Evolutionary conservation across 2,797 vertebrate genomes (phyloP).

Genomic region (Amazona finschi): DNA sequence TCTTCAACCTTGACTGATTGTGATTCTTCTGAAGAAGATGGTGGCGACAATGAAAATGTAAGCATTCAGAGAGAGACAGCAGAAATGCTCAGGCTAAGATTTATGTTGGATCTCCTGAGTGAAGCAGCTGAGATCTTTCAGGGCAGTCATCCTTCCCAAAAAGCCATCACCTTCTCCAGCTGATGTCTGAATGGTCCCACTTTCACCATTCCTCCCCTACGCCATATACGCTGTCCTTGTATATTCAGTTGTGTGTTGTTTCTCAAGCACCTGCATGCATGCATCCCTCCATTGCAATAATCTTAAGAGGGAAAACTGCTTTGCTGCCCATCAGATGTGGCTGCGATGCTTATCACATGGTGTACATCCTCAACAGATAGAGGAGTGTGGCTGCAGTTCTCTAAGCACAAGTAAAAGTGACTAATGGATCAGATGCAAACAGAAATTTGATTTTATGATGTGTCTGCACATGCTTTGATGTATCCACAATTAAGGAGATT

Average conservation of each 20-base stretch:
- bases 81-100: background rate
- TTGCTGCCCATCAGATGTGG: background rate
- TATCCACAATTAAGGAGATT: background rate
- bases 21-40: background rate
- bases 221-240: background rate
- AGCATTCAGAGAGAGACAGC: background rate
- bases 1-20: background rate
- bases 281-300: background rate
- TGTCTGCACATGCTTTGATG: background rate
- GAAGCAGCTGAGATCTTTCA: background rate
- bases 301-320: background rate
- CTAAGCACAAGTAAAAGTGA: background rate
- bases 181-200: background rate
- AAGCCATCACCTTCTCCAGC: background rate
- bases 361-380: background rate
- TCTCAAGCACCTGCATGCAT: background rate
- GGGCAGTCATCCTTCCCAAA: background rate
- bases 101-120: background rate
- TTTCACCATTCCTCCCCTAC: background rate
- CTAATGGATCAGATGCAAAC: background rate
- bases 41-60: background rate
- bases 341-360: background rate
- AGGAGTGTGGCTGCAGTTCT: background rate
- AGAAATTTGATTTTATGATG: background rate
- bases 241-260: background rate